These are phyloP conservation scores for Xanthia icteritia DNA, from an alignment of 2,888 invertebrate genomes.

Conservation along the genomic window DNA sequence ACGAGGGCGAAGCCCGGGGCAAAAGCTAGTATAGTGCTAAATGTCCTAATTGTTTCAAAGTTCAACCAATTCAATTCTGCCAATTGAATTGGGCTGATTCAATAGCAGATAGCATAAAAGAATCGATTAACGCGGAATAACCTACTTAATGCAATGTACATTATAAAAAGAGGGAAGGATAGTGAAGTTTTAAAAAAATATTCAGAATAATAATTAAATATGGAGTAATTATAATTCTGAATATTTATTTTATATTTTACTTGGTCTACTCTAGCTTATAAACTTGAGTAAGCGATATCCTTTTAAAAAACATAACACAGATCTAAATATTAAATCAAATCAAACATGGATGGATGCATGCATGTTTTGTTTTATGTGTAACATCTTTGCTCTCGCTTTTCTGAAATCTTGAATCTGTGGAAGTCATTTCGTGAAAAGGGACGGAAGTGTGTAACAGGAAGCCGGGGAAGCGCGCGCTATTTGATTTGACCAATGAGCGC, in stretches of 20 bases:
- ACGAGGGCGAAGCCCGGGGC: too few relatives aligned
- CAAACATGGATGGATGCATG: too few relatives aligned
- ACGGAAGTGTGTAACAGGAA: too few relatives aligned
- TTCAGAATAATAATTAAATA: neutral
- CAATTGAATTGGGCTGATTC: neutral
- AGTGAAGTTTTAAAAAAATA: neutral
- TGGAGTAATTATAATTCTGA: too few relatives aligned
- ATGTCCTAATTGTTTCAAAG: neutral
- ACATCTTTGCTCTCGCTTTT: too few relatives aligned
- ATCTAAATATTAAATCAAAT: too few relatives aligned
- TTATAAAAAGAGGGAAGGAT: neutral
- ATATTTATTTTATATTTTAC: too few relatives aligned
- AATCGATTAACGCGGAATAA: conserved; percentile 4
- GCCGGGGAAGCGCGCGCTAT: too few relatives aligned
- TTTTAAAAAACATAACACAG: neutral
- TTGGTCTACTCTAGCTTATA: neutral
- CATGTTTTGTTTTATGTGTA: too few relatives aligned
- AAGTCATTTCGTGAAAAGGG: too few relatives aligned
- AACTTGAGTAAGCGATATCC: neutral
- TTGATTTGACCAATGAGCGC: too few relatives aligned
- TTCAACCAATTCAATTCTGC: conserved; percentile 8
- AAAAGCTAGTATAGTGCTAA: neutral
- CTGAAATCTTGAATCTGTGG: too few relatives aligned
- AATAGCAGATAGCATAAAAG: neutral
- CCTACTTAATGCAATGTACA: neutral